A percentile compares a stretch with the other conserved stretches of the same genome.
Conservation (phyloP, 92 coral and sea anemone species). For the Epizoanthus illoricatus region DNA sequence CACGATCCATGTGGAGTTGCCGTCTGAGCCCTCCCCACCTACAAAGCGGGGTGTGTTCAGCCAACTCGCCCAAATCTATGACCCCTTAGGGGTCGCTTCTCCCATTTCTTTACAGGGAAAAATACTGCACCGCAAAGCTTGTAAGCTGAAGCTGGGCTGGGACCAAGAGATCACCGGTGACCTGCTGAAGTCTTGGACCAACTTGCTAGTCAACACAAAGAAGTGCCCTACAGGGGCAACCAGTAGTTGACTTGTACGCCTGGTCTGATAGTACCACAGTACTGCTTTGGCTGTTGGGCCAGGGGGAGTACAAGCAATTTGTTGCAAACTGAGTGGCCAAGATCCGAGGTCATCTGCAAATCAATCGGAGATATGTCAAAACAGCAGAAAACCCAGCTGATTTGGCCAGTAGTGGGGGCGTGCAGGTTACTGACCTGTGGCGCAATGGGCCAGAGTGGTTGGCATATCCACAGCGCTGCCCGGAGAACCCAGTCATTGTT, state of each 20-base stretch:
- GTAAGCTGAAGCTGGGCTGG: conserved; percentile 17
- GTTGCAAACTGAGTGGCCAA: conserved; percentile 18
- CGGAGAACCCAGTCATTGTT: conserved; percentile 35
- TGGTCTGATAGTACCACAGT: conserved; percentile 5
- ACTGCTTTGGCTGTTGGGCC: not conserved
- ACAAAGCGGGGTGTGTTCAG: conserved; percentile 8
- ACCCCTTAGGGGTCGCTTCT: conserved; percentile 19
- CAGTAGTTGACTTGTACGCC: not conserved
- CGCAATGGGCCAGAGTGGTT: conserved; percentile 39
- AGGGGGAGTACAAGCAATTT: conserved; percentile 14
- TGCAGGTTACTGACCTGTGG: conserved; percentile 15
- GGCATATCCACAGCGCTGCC: conserved; percentile 18
- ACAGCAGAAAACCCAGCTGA: conserved; percentile 39
- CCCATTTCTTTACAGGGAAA: conserved; percentile 30
- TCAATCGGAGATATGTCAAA: conserved; percentile 29
- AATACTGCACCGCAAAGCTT: not conserved
- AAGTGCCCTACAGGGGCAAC: not conserved
- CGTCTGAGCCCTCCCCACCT: not conserved
- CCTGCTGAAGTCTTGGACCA: not conserved
- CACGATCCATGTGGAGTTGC: not conserved
- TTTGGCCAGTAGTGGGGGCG: conserved; percentile 36
- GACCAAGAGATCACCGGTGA: not conserved
- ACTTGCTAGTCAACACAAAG: not conserved
- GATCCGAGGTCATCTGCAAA: conserved; percentile 7
- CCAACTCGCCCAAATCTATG: not conserved